Evolutionary conservation across 2,797 vertebrate genomes (phyloP), one percentile per base, ranked within the genome.

Genomic region (Nyctibius grandis): DNA sequence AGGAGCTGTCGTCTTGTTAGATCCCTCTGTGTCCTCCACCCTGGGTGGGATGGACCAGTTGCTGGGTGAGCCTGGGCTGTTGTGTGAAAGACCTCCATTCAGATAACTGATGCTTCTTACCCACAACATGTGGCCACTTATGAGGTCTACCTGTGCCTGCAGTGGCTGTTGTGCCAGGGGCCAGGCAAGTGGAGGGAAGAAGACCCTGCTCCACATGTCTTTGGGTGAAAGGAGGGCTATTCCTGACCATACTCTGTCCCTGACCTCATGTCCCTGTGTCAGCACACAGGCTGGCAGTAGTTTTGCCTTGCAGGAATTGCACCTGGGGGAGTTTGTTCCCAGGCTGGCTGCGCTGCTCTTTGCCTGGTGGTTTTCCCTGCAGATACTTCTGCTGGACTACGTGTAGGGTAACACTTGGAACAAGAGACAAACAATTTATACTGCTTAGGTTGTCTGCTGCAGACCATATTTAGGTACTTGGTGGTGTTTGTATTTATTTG

Each of bases 111-210:
- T 64, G 40, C 22, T 48, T 64, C 53, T 48, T 18, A 31, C n/a
- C 4, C 77, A 15, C n/a, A 38, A 12, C 17, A 11, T 2, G 9
- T 25, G 44, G 40, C 48, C 3, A 0, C 14, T 48, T 6, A 3
- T 2, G 21, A 28, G 29, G n/a, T 36, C 23, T 16, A 29, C 31
- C 15, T 0, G 0, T 1, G 1, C 40, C 59, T 56, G 12, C 8
- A 2, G 45, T 23, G 48, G 22, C 42, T 2, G 0, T n/a, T 51
- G n/a, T 64, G 33, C 40, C 44, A 50, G 56, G 36, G 28, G 42
- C 12, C 5, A 4, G 60, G 40, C 50, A 77, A 74, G 29, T 2
- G 4, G 34, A 50, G 18, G n/a, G 45, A 85, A 38, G 54, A 45
- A 31, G 9, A 42, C 25, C 9, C 42, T 65, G 15, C 36, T 20